Percentiles rank a stretch among this genome's conserved stretches.
phyloP scores from a whole-genome alignment of 2,113 vertebrate species.

The Prunella himalayana region DNA sequence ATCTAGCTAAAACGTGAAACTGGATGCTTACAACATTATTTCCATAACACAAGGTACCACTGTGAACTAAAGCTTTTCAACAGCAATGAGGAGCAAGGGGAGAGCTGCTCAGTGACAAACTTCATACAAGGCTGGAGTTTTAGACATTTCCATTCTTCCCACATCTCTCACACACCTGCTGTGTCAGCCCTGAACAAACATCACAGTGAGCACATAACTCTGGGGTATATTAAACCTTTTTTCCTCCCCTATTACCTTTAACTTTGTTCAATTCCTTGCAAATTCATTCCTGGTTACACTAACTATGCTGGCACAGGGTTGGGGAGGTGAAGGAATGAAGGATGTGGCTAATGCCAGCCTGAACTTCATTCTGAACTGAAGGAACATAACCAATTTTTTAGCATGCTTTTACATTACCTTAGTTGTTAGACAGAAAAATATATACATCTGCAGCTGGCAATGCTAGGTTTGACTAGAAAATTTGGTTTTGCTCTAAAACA shows the following conservation, averaged over 20 bases:
- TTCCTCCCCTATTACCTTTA: not conserved
- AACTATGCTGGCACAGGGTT: not conserved
- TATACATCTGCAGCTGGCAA: not conserved
- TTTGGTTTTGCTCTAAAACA: not conserved
- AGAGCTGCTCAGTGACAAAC: not conserved
- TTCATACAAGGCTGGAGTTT: rapidly evolving
- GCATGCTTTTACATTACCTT: not conserved
- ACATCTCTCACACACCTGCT: not conserved
- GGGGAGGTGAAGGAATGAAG: not conserved
- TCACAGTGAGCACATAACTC: not conserved
- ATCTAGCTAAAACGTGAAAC: not conserved
- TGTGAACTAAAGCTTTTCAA: not conserved
- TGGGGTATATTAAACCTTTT: not conserved
- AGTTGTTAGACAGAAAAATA: not conserved
- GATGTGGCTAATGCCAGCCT: not conserved
- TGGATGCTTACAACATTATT: not conserved
- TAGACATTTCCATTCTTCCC: not conserved
- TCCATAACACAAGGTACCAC: not conserved
- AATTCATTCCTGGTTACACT: not conserved
- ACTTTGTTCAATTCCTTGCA: not conserved
- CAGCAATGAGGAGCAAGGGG: not conserved
- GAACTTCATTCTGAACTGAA: not conserved
- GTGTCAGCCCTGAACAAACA: not conserved
- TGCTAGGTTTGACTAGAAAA: not conserved
- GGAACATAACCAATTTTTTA: not conserved